Base-by-base conservation (phyloP, 2,113 vertebrate genomes). In the Myodes glareolus region DNA sequence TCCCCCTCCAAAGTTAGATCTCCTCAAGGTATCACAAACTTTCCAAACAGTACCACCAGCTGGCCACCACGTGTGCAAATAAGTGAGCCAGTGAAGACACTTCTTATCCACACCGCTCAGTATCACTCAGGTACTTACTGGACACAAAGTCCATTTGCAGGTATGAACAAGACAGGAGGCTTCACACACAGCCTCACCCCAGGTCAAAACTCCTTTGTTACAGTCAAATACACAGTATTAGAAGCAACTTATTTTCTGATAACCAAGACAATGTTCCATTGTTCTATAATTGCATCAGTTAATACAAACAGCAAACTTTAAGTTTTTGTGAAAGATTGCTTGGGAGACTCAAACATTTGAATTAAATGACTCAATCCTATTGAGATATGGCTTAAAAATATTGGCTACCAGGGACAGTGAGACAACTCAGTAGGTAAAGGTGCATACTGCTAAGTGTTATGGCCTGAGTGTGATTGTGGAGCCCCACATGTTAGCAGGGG, bases 291-390 rank as follows among this genome's bases (percentile, higher is more conserved):
- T 27, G 36, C 50, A 88, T 75, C 27, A 39, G 3, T 87, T 78
- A 78, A 81, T 65, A 61, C 67, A 86, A 75, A 95, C 2, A 72
- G 7, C 82, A 85, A 78, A 78, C 82, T 75, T 42, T 13, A 88
- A 90, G 50, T 9, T 76, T 94, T 95, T 73, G 21, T 78, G 65
- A 78, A 95, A 95, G 42, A 91, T 39, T 85, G 7, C 68, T 89
- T 80, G n/a, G 45, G 77, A 95, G 47, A 19, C 63, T 70, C 47
- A 77, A 36, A 55, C 88, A 84, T 1, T 65, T 89, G 80, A 90
- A 93, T 70, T 73, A 91, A 96, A 92, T 84, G 67, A 86, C 10
- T n/a, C 0, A 36, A 68, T 31, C 33, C 47, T 76, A 13, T 61
- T 96, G 88, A 90, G 85, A 36, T 1, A 75, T 1, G 68, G 86